phyloP scores from a whole-genome alignment of 2,888 invertebrate species.

The Plagiodera versicolora region DNA sequence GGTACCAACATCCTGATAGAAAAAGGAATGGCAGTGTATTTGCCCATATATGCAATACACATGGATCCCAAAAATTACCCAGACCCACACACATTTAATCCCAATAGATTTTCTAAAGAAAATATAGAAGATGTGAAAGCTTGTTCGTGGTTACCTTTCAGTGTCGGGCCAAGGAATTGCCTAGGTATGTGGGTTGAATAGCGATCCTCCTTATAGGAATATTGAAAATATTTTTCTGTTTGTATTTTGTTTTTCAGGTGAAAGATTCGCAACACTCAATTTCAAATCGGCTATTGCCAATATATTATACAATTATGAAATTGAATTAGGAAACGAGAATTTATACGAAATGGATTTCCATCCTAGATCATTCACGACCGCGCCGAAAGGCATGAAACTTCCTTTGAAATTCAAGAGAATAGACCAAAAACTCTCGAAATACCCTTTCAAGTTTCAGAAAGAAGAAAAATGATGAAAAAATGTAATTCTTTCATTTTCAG shows the following conservation, averaged over 20 bases:
- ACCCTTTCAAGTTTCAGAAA: constrained; percentile 1
- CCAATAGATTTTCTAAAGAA: constrained; percentile 33
- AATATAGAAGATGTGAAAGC: constrained; percentile 24
- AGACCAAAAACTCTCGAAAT: neutral
- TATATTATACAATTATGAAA: constrained; percentile 30
- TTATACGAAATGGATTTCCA: constrained; percentile 9
- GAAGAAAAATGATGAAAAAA: too few species aligned
- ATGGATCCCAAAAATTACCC: constrained; percentile 6
- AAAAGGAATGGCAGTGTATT: constrained; percentile 11
- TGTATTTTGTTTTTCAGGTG: constrained; percentile 27
- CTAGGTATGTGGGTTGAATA: constrained; percentile 30
- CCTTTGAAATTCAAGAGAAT: constrained; percentile 13
- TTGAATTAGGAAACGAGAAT: constrained; percentile 15
- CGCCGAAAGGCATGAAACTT: constrained; percentile 5
- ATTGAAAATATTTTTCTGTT: too few species aligned
- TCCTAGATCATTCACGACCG: constrained; percentile 5
- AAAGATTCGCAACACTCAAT: constrained; percentile 30
- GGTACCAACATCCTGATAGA: constrained; percentile 7
- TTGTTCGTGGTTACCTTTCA: constrained; percentile 37
- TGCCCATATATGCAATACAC: constrained; percentile 11
- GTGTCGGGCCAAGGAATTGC: constrained; percentile 38
- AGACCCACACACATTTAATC: neutral
- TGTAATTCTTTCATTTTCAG: too few species aligned
- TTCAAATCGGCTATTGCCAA: constrained; percentile 30
- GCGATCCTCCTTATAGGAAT: too few species aligned